A percentile compares a stretch with the other conserved stretches of the same genome.
Evolutionary conservation across 2,113 vertebrate genomes (phyloP).

Genomic region (Hassar affinis): DNA sequence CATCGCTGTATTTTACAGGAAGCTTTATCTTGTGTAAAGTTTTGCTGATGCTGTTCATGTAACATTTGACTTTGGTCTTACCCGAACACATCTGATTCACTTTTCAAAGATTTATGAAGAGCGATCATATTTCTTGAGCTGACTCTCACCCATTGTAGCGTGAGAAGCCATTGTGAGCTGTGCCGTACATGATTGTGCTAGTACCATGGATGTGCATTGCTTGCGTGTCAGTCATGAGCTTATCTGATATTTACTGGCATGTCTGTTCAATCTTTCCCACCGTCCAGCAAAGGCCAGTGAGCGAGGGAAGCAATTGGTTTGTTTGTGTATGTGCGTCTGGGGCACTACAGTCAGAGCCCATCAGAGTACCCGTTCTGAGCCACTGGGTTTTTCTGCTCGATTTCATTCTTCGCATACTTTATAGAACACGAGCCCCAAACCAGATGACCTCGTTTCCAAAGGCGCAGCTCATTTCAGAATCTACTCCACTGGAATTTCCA

Average conservation of each 20-base stretch:
- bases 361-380: constrained; percentile 33
- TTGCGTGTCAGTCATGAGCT: constrained; percentile 13
- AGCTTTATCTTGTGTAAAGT: neutral
- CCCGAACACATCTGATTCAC: neutral
- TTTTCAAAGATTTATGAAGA: neutral
- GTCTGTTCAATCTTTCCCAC: constrained; percentile 17
- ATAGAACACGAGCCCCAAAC: constrained; percentile 13
- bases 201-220: neutral
- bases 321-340: neutral
- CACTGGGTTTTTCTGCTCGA: constrained; percentile 42
- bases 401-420: constrained; percentile 42
- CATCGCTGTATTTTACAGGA: neutral
- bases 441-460: neutral
- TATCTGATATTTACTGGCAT: constrained; percentile 13
- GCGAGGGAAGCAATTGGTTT: neutral
- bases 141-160: neutral
- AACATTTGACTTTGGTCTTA: neutral
- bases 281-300: neutral
- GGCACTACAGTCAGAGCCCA: neutral
- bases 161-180: neutral
- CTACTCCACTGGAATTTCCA: constrained; percentile 28
- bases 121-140: neutral
- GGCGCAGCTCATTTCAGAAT: neutral
- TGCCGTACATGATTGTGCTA: neutral
- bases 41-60: neutral